Evolutionary conservation across 1,140 invertebrate genomes (phyloP).

Genomic region (Heliconius nattereri): DNA sequence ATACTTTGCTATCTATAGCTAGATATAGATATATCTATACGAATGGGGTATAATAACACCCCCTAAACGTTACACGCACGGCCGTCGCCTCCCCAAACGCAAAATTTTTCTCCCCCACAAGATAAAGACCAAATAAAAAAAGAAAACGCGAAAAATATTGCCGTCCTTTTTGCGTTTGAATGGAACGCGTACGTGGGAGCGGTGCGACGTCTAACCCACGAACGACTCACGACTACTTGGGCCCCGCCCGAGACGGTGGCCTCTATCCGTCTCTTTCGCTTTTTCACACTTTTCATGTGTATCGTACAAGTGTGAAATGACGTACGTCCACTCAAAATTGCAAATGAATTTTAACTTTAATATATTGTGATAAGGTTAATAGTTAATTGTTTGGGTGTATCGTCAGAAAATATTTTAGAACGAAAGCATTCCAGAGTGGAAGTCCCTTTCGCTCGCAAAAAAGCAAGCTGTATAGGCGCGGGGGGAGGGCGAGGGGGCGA

Average conservation of each 20-base stretch:
- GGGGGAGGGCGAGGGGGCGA: constrained; percentile 49
- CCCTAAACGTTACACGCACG: constrained; percentile 76
- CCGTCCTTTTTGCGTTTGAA: constrained; percentile 55
- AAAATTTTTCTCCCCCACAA: constrained; percentile 73
- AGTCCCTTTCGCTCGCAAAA: constrained; percentile 80
- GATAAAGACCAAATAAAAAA: constrained; percentile 81
- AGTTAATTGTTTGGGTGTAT: constrained; percentile 31
- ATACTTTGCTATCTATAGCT: constrained; percentile 30
- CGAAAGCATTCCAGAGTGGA: constrained; percentile 72
- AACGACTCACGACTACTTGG: constrained; percentile 80
- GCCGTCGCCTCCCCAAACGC: constrained; percentile 59
- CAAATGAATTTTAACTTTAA: constrained; percentile 46
- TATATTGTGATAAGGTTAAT: constrained; percentile 14
- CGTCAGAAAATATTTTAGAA: constrained; percentile 78
- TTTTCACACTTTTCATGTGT: constrained; percentile 79
- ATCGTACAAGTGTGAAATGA: constrained; percentile 38
- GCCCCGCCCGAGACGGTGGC: constrained; percentile 77
- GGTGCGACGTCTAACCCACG: constrained; percentile 71
- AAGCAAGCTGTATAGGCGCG: constrained; percentile 66
- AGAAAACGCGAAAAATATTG: constrained; percentile 79
- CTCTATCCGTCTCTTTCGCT: constrained; percentile 80
- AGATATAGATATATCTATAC: constrained; percentile 16
- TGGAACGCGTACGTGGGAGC: constrained; percentile 55
- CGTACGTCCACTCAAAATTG: constrained; percentile 13
- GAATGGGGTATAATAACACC: constrained; percentile 47